Evolutionary conservation across 2,113 vertebrate genomes (phyloP).

Genomic region (Gopherus flavomarginatus): DNA sequence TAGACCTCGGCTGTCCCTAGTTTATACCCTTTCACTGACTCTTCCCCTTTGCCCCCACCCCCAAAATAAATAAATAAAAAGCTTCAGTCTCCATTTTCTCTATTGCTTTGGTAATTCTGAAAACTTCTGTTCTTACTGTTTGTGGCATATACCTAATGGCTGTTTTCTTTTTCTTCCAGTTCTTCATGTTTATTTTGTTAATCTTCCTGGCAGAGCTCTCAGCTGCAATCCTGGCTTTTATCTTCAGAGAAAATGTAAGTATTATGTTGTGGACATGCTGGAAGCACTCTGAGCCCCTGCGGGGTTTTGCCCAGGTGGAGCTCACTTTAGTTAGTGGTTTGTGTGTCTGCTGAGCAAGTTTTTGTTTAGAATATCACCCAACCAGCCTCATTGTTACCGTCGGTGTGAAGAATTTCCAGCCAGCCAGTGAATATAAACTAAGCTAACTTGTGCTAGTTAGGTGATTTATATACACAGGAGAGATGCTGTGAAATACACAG

Average conservation of each 20-base stretch:
- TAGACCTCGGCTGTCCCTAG: background rate
- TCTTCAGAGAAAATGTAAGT: conserved; percentile 95
- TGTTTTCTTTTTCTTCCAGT: conserved; percentile 76
- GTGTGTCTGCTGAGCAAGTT: background rate
- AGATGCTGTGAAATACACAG: background rate
- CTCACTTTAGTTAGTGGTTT: background rate
- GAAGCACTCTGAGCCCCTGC: background rate
- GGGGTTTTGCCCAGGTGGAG: background rate
- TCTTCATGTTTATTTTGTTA: conserved; percentile 95
- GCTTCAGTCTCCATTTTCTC: background rate
- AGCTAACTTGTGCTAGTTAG: background rate
- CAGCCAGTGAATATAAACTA: background rate
- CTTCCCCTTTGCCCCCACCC: no score
- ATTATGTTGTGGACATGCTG: background rate
- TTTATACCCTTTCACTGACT: background rate
- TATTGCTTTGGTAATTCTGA: background rate
- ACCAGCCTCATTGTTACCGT: accelerated
- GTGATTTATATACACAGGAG: background rate
- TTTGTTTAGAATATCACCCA: background rate
- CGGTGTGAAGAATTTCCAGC: background rate
- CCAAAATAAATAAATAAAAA: no score
- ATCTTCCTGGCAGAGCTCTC: conserved; percentile 95
- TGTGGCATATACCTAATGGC: background rate
- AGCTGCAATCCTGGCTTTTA: conserved; percentile 92
- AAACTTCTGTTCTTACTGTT: background rate